Evolutionary conservation across 2,888 invertebrate genomes (phyloP), one percentile per base, ranked within the genome.

Genomic region (Campoletis raptor): DNA sequence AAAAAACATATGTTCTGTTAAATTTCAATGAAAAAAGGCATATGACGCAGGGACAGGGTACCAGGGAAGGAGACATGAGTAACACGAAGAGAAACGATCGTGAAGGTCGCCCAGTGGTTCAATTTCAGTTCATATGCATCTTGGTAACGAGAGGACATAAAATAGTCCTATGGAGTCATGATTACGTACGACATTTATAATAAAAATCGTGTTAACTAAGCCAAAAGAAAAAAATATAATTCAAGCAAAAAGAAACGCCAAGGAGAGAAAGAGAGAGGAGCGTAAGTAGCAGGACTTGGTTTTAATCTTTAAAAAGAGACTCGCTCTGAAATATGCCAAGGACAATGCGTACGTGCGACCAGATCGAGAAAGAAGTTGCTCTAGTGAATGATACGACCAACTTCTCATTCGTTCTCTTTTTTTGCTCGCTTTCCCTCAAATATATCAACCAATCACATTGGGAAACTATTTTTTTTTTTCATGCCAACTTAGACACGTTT

Each of bases 271-370:
- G 67, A 54, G 81, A 69, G 66, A 69, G 74, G 54, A 52, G 66
- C 45, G 66, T 61, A 42, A 74, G 37, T 70, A 42, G 54, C 40
- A 76, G 72, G 52, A 24, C 30, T 52, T 54, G 8, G 36, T 69
- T 61, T 77, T 40, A 77, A 85, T 85, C 81, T 81, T 81, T 54
- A 21, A 72, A 81, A 77, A 85, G 37, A 67, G 37, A 67, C 70
- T 81, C 72, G 61, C 61, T 85, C 57, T 66, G 52, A 85, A 85
- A 85, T 81, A 77, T 85, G 85, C 85, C 85, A 85, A 85, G 85
- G 85, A 85, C 85, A 77, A 81, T 77, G 72, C 21, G 61, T 66
- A 70, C 85, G 70, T 80, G 69, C 61, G 54, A 81, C 52, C 69
- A 40, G 76, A 85, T 77, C 85, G 81, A 81, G 85, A 85, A 81